Evolutionary conservation across 1,140 invertebrate genomes (phyloP).

Genomic region (Plectus sambesii): DNA sequence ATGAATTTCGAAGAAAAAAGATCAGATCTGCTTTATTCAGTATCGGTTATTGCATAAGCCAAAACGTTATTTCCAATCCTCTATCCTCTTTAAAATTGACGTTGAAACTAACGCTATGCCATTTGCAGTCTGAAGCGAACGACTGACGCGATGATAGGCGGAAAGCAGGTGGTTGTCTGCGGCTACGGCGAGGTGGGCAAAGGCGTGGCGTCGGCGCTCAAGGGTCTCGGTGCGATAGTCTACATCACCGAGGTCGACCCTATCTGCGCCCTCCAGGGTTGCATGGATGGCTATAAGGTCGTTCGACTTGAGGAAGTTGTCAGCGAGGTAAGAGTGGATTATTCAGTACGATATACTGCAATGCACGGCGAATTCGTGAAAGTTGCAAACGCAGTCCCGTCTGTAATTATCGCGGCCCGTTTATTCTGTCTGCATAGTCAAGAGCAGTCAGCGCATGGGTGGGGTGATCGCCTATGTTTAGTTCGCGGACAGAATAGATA

Average conservation of each 20-base stretch:
- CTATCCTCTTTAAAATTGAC: constrained; percentile 1
- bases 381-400: too few species aligned
- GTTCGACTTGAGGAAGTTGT: constrained; percentile 87
- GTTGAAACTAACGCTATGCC: constrained; percentile 27
- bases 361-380: too few species aligned
- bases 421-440: too few species aligned
- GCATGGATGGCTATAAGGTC: constrained; percentile 93
- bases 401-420: too few species aligned
- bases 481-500: too few species aligned
- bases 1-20: too few species aligned
- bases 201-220: constrained; percentile 85
- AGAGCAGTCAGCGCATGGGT: too few species aligned
- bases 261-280: constrained; percentile 90
- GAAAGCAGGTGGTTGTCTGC: constrained; percentile 88
- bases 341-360: too few species aligned
- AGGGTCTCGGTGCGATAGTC: constrained; percentile 80
- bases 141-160: constrained; percentile 95
- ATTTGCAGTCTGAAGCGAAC: constrained; percentile 71
- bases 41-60: background rate
- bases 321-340: too few species aligned
- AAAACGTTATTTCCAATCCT: constrained; percentile 3
- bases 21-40: background rate
- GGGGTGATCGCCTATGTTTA: too few species aligned
- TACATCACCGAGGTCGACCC: constrained; percentile 97
- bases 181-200: constrained; percentile 91